Conservation (phyloP, 1,140 invertebrate species). For the Drosophila busckii region DNA sequence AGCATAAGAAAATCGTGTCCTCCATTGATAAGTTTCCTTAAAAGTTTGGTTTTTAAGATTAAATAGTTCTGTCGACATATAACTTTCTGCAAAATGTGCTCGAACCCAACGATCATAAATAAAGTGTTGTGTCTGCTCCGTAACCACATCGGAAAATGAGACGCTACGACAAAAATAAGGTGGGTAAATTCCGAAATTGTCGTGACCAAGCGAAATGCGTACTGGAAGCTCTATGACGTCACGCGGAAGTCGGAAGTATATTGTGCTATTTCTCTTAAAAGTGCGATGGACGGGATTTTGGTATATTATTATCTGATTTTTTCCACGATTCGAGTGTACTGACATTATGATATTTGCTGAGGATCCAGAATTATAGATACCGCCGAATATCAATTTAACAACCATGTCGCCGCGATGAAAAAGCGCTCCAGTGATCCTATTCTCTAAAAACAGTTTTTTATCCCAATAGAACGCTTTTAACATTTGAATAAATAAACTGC, state of each 20-base stretch:
- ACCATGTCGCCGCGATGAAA: conserved; percentile 23
- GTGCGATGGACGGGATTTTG: conserved; percentile 6
- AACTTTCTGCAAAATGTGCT: not conserved
- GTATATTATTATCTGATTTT: conserved; percentile 11
- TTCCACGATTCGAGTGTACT: conserved; percentile 1
- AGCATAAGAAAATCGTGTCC: conserved; percentile 10
- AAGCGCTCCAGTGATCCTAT: not conserved
- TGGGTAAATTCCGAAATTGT: conserved; percentile 28
- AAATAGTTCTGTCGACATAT: not conserved
- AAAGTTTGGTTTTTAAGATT: not conserved
- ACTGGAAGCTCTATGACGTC: conserved; percentile 12
- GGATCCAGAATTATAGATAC: conserved; percentile 21
- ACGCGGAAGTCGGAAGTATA: conserved; percentile 17
- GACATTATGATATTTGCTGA: conserved; percentile 33
- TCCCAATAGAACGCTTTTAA: not conserved
- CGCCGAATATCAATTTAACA: conserved; percentile 26
- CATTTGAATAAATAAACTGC: conserved; percentile 11
- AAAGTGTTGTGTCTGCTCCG: conserved; percentile 20
- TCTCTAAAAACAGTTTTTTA: conserved; percentile 17
- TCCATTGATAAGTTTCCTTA: conserved; percentile 4
- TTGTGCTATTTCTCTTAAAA: conserved; percentile 26
- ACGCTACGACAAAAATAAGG: conserved; percentile 30
- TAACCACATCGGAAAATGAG: conserved; percentile 9
- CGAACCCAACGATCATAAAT: conserved; percentile 11
- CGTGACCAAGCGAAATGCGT: conserved; percentile 16